phyloP scores from a whole-genome alignment of 2,888 invertebrate species.

The Epinotia demarniana region DNA sequence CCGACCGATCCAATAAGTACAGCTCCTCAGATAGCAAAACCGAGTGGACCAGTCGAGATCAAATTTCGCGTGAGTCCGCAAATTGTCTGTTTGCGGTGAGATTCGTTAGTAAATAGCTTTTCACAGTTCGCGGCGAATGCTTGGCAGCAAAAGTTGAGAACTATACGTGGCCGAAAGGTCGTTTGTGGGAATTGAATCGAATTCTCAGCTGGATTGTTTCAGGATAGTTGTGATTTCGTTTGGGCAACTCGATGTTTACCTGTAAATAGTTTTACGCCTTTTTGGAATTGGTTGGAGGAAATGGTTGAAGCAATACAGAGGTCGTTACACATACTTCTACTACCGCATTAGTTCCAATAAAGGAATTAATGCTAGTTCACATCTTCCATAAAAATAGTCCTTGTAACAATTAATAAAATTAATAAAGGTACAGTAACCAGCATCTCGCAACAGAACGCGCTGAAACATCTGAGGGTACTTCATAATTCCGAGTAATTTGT shows the following conservation, averaged over 20 bases:
- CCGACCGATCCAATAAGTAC: slow-evolving; percentile 15
- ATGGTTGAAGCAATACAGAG: slow-evolving; percentile 2
- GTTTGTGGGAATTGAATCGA: slow-evolving; percentile 45
- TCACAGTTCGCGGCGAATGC: slow-evolving; percentile 38
- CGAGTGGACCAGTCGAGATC: slow-evolving; percentile 30
- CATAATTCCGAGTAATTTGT: too few species aligned
- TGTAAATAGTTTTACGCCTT: slow-evolving; percentile 27
- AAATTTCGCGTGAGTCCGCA: slow-evolving; percentile 36
- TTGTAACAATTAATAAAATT: too few species aligned
- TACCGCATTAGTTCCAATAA: background rate
- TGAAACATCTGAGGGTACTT: too few species aligned
- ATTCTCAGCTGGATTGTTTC: slow-evolving; percentile 45
- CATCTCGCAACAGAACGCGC: too few species aligned
- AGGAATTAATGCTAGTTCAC: background rate
- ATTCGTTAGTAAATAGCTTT: slow-evolving; percentile 55
- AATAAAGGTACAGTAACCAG: too few species aligned
- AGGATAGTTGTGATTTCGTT: slow-evolving; percentile 43
- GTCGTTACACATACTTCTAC: background rate
- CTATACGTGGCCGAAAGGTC: slow-evolving; percentile 39
- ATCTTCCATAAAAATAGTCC: background rate
- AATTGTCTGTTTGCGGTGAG: slow-evolving; percentile 38
- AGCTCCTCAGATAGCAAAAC: slow-evolving; percentile 13
- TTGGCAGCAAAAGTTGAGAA: slow-evolving; percentile 43
- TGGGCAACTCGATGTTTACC: slow-evolving; percentile 22
- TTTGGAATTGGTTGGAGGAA: slow-evolving; percentile 6